Percentiles rank a stretch among this genome's conserved stretches.
phyloP scores from a whole-genome alignment of 2,888 invertebrate species.

The Galeopsomyia nigrocyanea region DNA sequence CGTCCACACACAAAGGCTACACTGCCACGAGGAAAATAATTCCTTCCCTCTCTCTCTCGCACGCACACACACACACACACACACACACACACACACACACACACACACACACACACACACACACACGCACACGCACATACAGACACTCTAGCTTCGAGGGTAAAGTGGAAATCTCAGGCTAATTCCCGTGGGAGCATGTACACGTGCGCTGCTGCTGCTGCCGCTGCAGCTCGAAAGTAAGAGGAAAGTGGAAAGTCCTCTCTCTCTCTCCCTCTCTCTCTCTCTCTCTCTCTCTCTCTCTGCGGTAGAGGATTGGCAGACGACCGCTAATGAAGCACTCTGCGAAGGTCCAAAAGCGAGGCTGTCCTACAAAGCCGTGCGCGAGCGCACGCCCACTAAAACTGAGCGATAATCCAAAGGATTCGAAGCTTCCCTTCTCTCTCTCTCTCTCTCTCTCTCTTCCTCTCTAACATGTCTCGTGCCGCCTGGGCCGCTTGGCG shows the following conservation, averaged over 20 bases:
- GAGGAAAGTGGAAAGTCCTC: constrained; percentile 19
- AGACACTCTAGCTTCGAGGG: neutral
- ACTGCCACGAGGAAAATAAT: constrained; percentile 22
- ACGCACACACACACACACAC: no score
- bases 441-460: neutral
- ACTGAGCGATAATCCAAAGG: constrained; percentile 40
- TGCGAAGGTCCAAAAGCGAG: constrained; percentile 27
- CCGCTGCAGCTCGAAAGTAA: neutral
- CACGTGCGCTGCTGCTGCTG: neutral
- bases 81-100: no score
- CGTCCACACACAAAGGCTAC: no score
- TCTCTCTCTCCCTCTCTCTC: constrained; percentile 14
- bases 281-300: constrained; percentile 15
- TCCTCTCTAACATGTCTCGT: neutral
- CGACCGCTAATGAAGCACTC: constrained; percentile 51
- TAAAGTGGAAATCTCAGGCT: constrained; percentile 40
- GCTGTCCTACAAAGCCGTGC: neutral
- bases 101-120: no score
- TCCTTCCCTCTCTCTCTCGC: neutral
- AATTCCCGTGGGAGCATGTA: constrained; percentile 24
- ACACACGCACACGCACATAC: no score
- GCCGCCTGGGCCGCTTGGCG: neutral
- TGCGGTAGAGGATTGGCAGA: constrained; percentile 30
- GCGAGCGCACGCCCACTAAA: constrained; percentile 15
- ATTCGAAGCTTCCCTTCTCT: constrained; percentile 8